Base-by-base conservation (phyloP, 1,140 invertebrate genomes). In the Ceratosolen solmsi region DNA sequence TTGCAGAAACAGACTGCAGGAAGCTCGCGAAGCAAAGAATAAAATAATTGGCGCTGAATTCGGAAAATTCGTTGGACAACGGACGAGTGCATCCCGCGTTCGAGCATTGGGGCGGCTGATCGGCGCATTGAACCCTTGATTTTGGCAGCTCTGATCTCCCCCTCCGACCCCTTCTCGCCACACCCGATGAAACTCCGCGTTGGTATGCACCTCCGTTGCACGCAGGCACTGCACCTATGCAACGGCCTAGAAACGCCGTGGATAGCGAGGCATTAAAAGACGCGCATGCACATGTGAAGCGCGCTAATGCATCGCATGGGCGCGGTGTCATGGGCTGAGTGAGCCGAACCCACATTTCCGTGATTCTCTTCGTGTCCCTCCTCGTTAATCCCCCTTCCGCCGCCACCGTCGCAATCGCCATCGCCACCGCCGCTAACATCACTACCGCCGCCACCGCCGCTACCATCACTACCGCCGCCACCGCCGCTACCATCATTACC, bases 261-360 rank as follows among this genome's bases (percentile, higher is more conserved):
- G 63, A 38, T 38, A n/a, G 36, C 13, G 63, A 36, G 36, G 17
- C 30, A 17, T n/a, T 38, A 38, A 68, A 49, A 49, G 25, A 71
- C 22, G 38, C n/a, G 71, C 27, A n/a, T 56, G 49, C 33, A n/a
- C 15, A n/a, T 17, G 63, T 38, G 33, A n/a, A 22, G 25, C n/a
- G 72, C 30, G 79, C 27, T 49, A 46, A 65, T 49, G 70, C 79
- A 46, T 36, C 25, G 36, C 38, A 46, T 89, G 88, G 88, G 88
- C 82, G 88, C 86, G 86, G 86, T 88, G 89, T 90, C 88, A 91
- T 88, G 90, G 89, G 82, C 87, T 83, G 82, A 85, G 87, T 86
- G 84, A 84, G 90, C 90, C 90, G 80, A 87, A 86, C 90, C 90
- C 86, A 84, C 84, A 83, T 88, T 89, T 89, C 88, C 88, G 89